A percentile compares a stretch with the other conserved stretches of the same genome.
These are phyloP conservation scores for Deroptyus accipitrinus DNA, from an alignment of 2,113 vertebrate species.

Conservation along the genomic window DNA sequence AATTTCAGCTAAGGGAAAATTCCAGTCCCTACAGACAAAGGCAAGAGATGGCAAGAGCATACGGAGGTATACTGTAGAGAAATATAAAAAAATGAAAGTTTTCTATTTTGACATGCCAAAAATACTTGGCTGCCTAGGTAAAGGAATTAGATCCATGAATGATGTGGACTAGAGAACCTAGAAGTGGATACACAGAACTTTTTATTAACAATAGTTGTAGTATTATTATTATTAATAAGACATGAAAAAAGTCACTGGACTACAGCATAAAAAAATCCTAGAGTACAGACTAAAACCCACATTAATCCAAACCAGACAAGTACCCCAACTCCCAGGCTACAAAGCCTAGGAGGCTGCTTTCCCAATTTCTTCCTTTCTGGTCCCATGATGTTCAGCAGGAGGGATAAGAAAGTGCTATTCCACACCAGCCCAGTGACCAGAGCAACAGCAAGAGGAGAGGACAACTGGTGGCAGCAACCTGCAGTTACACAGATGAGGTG, in stretches of 20 bases:
- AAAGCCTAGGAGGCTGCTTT: not conserved
- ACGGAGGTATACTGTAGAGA: not conserved
- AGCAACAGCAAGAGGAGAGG: not conserved
- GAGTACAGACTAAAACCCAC: not conserved
- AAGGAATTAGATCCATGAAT: not conserved
- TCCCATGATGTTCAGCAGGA: not conserved
- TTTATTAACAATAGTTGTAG: not conserved
- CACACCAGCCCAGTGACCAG: fast-evolving
- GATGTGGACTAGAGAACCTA: not conserved
- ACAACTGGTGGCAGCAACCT: not conserved
- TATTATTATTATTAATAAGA: not conserved
- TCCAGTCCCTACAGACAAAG: conserved; percentile 17
- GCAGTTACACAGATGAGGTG: not conserved
- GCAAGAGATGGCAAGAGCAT: not conserved
- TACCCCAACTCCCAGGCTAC: not conserved
- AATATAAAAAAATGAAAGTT: not conserved
- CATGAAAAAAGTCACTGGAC: not conserved
- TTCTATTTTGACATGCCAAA: conserved; percentile 12
- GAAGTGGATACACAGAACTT: not conserved
- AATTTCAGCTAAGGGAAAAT: conserved; percentile 57
- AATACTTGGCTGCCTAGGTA: not conserved
- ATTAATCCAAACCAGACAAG: not conserved
- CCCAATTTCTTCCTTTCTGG: not conserved
- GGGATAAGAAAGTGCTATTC: not conserved
- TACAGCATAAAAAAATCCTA: not conserved